Evolutionary conservation across 2,797 vertebrate genomes (phyloP).

Genomic region (Lepilemur septentrionalis): DNA sequence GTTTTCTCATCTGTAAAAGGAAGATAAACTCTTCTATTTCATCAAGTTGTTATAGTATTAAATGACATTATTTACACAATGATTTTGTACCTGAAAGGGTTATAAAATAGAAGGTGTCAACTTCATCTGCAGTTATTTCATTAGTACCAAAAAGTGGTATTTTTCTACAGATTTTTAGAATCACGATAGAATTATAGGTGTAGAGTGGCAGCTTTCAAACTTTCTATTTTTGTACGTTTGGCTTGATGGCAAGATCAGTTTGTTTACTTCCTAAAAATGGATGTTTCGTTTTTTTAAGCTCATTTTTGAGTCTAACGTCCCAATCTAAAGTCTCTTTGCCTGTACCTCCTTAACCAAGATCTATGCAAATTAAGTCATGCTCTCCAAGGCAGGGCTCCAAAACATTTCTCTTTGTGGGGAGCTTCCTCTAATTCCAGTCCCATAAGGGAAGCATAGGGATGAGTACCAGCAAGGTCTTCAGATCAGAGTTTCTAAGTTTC

Average conservation of each 20-base stretch:
- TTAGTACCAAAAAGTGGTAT: neutral
- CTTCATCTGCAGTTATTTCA: neutral
- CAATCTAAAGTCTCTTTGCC: neutral
- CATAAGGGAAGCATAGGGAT: neutral
- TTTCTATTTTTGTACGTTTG: neutral
- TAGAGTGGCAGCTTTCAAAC: neutral
- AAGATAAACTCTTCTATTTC: neutral
- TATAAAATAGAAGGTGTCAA: neutral
- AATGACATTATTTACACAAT: neutral
- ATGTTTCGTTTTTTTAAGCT: neutral
- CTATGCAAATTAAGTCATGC: neutral
- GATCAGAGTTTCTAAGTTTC: neutral
- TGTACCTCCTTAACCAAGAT: neutral
- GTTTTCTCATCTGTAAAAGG: neutral
- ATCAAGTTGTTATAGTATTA: neutral
- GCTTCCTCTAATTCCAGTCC: neutral
- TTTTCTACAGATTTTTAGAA: neutral
- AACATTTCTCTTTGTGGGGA: neutral
- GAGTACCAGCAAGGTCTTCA: neutral
- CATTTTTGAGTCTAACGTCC: neutral
- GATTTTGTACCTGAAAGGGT: neutral
- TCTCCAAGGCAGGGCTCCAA: neutral
- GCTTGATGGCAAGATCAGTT: neutral
- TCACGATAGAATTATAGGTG: neutral
- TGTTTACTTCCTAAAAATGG: neutral